A percentile compares a stretch with the other conserved stretches of the same genome.
Conservation (phyloP, 2,888 invertebrate species). For the Heteromurus nitidus region DNA sequence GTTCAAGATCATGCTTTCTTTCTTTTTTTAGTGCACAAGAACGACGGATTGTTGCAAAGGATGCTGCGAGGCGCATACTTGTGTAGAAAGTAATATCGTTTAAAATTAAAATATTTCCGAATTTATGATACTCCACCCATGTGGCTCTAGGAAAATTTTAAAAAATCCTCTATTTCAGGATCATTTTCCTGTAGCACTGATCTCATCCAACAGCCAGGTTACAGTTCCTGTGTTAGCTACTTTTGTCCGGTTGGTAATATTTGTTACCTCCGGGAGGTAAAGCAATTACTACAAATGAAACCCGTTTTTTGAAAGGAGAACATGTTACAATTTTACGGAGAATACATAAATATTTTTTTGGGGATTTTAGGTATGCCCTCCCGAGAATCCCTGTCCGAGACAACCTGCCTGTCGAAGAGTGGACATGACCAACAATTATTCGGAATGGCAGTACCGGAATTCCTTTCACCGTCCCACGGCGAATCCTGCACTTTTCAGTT, state of each 20-base stretch:
- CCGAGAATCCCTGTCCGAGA: conserved; percentile 66
- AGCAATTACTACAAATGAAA: background rate
- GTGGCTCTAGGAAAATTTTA: too few relatives aligned
- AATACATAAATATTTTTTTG: conserved; percentile 11
- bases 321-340: background rate
- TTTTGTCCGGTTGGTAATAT: conserved; percentile 60
- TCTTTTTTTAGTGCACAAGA: conserved; percentile 55
- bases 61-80: conserved; percentile 69
- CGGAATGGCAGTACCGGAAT: conserved; percentile 46
- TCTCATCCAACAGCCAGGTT: conserved; percentile 57
- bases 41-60: conserved; percentile 71
- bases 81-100: conserved; percentile 69
- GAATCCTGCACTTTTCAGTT: conserved; percentile 28
- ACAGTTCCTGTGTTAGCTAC: conserved; percentile 50
- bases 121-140: too few relatives aligned
- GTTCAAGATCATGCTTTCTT: background rate
- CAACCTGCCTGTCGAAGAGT: conserved; percentile 58
- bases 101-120: too few relatives aligned
- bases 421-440: conserved; percentile 45
- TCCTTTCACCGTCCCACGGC: conserved; percentile 13
- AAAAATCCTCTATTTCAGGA: too few relatives aligned
- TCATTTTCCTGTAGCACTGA: conserved; percentile 64
- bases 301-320: background rate
- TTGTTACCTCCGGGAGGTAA: conserved; percentile 63
- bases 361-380: conserved; percentile 66